A percentile compares a stretch with the other conserved stretches of the same genome.
Evolutionary conservation across 2,797 vertebrate genomes (phyloP).

Genomic region (Mallotus villosus): DNA sequence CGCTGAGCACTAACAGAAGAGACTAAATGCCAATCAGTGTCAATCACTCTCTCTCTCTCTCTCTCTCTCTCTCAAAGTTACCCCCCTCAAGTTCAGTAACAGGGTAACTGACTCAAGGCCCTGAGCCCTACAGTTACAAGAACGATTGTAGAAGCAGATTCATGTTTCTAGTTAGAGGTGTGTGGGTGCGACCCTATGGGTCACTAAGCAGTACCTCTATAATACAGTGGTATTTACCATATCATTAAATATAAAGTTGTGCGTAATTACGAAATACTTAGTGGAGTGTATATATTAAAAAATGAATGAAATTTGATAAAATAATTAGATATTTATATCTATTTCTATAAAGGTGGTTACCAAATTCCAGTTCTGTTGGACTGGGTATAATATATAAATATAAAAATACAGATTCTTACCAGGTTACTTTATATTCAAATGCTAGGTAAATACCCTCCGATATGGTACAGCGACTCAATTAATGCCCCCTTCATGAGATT

Average conservation of each 20-base stretch:
- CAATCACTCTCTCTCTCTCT: constrained; percentile 11
- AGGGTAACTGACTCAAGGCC: too few species aligned
- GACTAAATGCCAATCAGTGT: constrained; percentile 21
- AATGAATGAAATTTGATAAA: too few species aligned
- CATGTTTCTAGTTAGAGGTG: not conserved
- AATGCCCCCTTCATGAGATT: constrained; percentile 27
- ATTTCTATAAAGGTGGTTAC: too few species aligned
- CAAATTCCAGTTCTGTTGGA: not conserved
- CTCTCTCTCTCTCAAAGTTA: constrained; percentile 3
- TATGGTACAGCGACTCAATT: not conserved
- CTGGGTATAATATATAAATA: too few species aligned
- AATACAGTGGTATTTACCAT: too few species aligned
- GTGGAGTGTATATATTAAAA: too few species aligned
- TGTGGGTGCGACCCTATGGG: not conserved
- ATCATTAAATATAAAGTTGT: too few species aligned
- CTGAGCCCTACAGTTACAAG: too few species aligned
- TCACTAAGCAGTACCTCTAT: too few species aligned
- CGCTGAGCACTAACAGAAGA: constrained; percentile 18
- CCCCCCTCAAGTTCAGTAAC: not conserved
- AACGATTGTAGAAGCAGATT: not conserved
- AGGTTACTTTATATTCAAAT: not conserved
- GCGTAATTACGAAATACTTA: too few species aligned
- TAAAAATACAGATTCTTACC: not conserved
- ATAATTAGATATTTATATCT: not conserved
- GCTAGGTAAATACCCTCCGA: not conserved